Conservation (phyloP, 2,113 vertebrate species). For the Chitala chitala region DNA sequence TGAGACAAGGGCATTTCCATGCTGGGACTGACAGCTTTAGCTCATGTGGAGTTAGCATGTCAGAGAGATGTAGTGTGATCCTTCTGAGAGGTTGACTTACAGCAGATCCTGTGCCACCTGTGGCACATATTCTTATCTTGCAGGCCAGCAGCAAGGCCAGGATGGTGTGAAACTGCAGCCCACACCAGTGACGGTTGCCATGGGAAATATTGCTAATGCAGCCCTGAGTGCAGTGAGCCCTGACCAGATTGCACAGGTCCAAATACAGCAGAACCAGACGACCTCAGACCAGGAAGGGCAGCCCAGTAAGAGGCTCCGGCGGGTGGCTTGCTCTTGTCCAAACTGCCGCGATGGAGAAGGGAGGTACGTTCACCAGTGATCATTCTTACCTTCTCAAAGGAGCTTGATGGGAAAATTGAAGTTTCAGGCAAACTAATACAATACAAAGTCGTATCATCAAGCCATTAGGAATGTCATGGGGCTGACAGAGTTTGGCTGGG, state of each 20-base stretch:
- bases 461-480: too few species aligned
- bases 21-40: too few species aligned
- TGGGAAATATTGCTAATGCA: slow-evolving; percentile 72
- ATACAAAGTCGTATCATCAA: too few species aligned
- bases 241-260: slow-evolving; percentile 90
- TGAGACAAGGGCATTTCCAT: too few species aligned
- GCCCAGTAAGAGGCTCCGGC: slow-evolving; percentile 87
- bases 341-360: slow-evolving; percentile 98
- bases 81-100: not conserved
- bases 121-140: not conserved
- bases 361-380: slow-evolving; percentile 62
- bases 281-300: slow-evolving; percentile 89
- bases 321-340: slow-evolving; percentile 95
- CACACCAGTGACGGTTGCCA: slow-evolving; percentile 48
- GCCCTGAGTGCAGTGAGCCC: slow-evolving; percentile 84
- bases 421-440: not conserved
- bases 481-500: too few species aligned
- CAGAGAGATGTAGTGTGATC: not conserved
- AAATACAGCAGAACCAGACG: slow-evolving; percentile 55
- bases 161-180: slow-evolving; percentile 29
- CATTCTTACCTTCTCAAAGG: not conserved
- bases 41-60: too few species aligned
- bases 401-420: not conserved
- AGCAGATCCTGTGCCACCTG: not conserved
- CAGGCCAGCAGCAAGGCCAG: slow-evolving; percentile 26